phyloP scores from a whole-genome alignment of 2,888 invertebrate genomes.

The Timema podura region DNA sequence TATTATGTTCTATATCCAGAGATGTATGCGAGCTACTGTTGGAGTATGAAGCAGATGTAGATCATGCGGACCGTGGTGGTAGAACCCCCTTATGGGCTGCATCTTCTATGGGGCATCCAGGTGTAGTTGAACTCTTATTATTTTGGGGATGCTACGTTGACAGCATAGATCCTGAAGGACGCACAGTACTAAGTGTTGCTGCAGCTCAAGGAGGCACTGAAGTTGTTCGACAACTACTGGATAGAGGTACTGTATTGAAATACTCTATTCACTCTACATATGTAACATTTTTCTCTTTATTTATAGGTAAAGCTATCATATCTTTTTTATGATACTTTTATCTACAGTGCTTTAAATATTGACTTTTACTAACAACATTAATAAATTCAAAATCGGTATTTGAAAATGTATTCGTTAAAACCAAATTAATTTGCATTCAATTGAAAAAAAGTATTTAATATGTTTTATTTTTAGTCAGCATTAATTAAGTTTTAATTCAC shows the following conservation, averaged over 20 bases:
- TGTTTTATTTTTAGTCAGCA: too few species aligned
- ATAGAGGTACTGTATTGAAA: conserved; percentile 54
- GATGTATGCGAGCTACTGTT: conserved; percentile 74
- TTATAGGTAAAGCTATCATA: too few species aligned
- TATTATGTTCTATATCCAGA: conserved; percentile 18
- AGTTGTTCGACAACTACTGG: conserved; percentile 83
- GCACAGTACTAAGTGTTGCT: conserved; percentile 82
- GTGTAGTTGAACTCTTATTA: conserved; percentile 77
- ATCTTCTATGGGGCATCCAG: conserved; percentile 86
- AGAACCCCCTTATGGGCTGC: conserved; percentile 89
- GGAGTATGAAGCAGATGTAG: conserved; percentile 90
- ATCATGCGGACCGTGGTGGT: conserved; percentile 76
- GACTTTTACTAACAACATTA: too few species aligned
- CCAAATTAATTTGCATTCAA: too few species aligned
- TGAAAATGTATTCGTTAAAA: too few species aligned
- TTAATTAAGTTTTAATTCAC: too few species aligned
- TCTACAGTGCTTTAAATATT: too few species aligned
- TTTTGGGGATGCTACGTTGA: conserved; percentile 97
- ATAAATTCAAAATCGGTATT: too few species aligned
- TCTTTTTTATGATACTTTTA: too few species aligned
- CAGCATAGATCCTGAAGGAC: conserved; percentile 88
- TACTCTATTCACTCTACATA: too few species aligned
- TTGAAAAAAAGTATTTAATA: too few species aligned
- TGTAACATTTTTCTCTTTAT: too few species aligned
- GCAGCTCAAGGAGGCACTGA: conserved; percentile 84